These are phyloP conservation scores for Diploscapter pachys DNA, from an alignment of 1,140 invertebrate genomes.

Conservation along the genomic window DNA sequence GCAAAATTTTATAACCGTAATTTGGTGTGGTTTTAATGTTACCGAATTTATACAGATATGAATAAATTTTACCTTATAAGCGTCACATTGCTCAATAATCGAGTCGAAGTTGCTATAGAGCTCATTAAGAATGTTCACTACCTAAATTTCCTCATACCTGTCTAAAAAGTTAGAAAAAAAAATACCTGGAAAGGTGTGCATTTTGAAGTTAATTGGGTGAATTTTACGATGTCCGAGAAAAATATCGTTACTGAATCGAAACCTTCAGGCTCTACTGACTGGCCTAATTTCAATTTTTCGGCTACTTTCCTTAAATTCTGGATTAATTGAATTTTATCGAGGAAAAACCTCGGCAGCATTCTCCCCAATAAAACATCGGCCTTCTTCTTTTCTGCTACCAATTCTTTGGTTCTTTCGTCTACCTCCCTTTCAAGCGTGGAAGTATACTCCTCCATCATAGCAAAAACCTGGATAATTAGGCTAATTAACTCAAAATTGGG, in stretches of 20 bases:
- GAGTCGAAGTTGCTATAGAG: conserved; percentile 77
- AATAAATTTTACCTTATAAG: conserved; percentile 67
- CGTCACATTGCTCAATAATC: conserved; percentile 71
- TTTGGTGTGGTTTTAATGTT: too few species aligned
- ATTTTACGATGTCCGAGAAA: conserved; percentile 75
- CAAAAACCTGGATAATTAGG: conserved; percentile 42
- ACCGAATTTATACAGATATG: too few species aligned
- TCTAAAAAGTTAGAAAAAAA: not conserved
- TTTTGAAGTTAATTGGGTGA: conserved; percentile 70
- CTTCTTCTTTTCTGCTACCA: conserved; percentile 44
- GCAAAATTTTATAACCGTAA: too few species aligned
- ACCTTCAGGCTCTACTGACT: conserved; percentile 43
- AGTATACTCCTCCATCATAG: conserved; percentile 42
- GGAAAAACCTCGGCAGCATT: conserved; percentile 41
- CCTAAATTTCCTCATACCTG: conserved; percentile 35
- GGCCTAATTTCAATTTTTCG: conserved; percentile 40
- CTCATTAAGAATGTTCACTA: conserved; percentile 76
- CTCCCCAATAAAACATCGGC: conserved; percentile 40
- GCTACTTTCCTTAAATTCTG: conserved; percentile 42
- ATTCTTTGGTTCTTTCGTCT: conserved; percentile 42
- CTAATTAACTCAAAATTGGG: not conserved
- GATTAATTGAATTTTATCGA: conserved; percentile 2
- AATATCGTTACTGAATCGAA: conserved; percentile 46
- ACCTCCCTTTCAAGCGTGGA: conserved; percentile 34
- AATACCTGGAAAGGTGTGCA: conserved; percentile 51